Percentiles rank a stretch among this genome's conserved stretches.
phyloP scores from a whole-genome alignment of 30 jellyfish, hydroid and myxozoan species.

The Hydractinia echinata region DNA sequence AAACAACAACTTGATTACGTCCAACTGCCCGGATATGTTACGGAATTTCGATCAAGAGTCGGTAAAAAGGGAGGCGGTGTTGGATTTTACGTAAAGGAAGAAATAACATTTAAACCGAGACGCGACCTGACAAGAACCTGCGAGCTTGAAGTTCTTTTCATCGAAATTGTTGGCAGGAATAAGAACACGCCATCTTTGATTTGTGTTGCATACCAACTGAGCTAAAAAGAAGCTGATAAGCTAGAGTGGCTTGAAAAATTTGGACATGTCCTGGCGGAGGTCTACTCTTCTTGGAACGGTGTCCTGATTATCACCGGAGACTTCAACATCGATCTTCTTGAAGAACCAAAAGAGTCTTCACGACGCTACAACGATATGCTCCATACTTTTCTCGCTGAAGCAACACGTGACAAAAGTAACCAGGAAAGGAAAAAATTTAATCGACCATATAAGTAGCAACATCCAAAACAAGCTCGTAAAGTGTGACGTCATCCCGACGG shows the following conservation, averaged over 20 bases:
- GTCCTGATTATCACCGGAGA: constrained; percentile 1
- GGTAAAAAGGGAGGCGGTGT: constrained; percentile 30
- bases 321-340: neutral
- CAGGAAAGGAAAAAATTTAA: constrained; percentile 35
- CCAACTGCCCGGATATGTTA: too few species aligned
- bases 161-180: constrained; percentile 37
- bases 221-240: too few species aligned
- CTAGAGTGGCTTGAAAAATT: neutral
- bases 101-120: constrained; percentile 17
- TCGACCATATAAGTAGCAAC: constrained; percentile 50
- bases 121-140: constrained; percentile 19
- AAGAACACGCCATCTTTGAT: constrained; percentile 27
- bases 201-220: constrained; percentile 29
- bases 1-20: too few species aligned
- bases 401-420: constrained; percentile 54
- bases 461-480: constrained; percentile 6
- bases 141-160: constrained; percentile 30
- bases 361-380: constrained; percentile 31
- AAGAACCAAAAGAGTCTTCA: neutral
- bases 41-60: too few species aligned
- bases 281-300: neutral
- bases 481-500: constrained; percentile 37
- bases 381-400: constrained; percentile 29
- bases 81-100: constrained; percentile 33
- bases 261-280: neutral